Evolutionary conservation across 1,140 invertebrate genomes (phyloP), one percentile per base, ranked within the genome.

Genomic region (Bombus confusus): DNA sequence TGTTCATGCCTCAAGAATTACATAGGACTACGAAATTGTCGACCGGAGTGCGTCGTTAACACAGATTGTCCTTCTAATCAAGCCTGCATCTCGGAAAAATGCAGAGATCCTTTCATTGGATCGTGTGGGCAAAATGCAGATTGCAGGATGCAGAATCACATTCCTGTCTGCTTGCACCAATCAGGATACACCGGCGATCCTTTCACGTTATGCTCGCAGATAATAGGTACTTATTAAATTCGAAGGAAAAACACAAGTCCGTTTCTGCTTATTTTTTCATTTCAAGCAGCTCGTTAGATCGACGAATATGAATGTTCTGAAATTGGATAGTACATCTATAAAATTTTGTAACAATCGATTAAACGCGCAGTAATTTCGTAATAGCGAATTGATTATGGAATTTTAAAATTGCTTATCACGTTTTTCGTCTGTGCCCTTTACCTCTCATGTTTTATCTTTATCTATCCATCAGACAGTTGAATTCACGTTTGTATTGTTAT

Each of bases 91-190:
- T 94, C 95, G 37, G 96, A 96, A 91, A 97, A 96, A 94, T 97
- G 97, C 92, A 93, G 96, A 85, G 96, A 97, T 94, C 97, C 97
- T 64, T 97, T 97, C 89, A 94, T 96, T 77, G 97, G 97, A 37
- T 96, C 96, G 13, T 98, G 97, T 92, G 97, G 97, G 37, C 88
- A 95, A 52, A 96, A 97, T 91, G 96, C 97, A 5, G 95, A 97
- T 76, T 98, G 97, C 92, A 95, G 95, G 87, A 97, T 98, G n/a
- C 96, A 97, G 43, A 97, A 97, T 91, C 97, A 98, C 91, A 97
- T 97, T 37, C 97, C 97, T 31, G 96, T 96, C 37, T 98, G 97
- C 91, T 93, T 96, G 3, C 98, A 97, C 93, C 95, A 95, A 52
- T 87, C 95, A 84, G 96, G 96, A 47, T 96, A 96, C 87, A 96